Percentiles rank a stretch among this genome's conserved stretches.
These are phyloP conservation scores for Luperina nickerlii DNA, from an alignment of 2,888 invertebrate genomes.

Conservation along the genomic window DNA sequence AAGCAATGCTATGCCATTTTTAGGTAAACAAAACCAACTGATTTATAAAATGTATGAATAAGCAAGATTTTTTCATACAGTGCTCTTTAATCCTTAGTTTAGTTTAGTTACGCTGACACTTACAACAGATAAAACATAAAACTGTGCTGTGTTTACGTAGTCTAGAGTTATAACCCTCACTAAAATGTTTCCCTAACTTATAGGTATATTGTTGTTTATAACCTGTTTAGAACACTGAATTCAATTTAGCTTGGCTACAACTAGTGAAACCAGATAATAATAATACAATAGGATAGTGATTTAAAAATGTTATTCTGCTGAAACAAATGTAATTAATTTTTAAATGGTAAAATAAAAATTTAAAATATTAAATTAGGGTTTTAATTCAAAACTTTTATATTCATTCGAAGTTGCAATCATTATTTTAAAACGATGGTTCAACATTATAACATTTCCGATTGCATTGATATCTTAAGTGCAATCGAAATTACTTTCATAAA, in stretches of 20 bases:
- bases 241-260: neutral
- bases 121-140: neutral
- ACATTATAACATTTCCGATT: neutral
- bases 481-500: conserved; percentile 10
- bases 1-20: neutral
- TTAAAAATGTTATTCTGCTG: no score
- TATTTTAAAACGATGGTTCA: conserved; percentile 1
- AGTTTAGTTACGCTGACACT: no score
- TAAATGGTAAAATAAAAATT: no score
- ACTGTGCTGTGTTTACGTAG: neutral
- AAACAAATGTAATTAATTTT: no score
- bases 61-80: neutral
- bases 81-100: neutral
- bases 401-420: neutral
- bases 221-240: neutral
- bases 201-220: neutral
- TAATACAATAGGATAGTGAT: neutral
- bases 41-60: neutral
- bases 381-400: conserved; percentile 9
- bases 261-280: neutral
- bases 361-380: neutral
- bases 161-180: neutral
- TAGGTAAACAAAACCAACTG: neutral
- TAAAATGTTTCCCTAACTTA: neutral
- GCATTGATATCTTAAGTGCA: conserved; percentile 21